phyloP scores from a whole-genome alignment of 2,797 vertebrate genomes.

The Pseudotriccus pelzelni region DNA sequence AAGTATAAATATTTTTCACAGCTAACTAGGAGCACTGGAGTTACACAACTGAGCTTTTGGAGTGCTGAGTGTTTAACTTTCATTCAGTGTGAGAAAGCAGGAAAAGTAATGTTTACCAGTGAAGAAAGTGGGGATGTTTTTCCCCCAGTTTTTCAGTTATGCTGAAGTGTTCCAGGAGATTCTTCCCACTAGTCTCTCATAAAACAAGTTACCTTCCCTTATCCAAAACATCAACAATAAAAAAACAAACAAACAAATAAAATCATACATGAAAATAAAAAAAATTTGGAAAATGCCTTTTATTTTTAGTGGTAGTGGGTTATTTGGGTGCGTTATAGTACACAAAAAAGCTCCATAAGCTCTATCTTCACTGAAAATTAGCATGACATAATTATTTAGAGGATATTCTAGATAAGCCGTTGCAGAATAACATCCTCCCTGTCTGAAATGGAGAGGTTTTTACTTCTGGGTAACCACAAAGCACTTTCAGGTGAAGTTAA shows the following conservation, averaged over 20 bases:
- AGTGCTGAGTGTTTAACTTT: background rate
- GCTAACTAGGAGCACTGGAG: background rate
- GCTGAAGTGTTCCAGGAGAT: background rate
- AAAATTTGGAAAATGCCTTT: background rate
- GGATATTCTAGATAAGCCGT: background rate
- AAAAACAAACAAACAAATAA: background rate
- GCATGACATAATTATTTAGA: background rate
- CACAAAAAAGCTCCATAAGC: background rate
- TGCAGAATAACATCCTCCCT: background rate
- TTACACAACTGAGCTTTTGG: background rate
- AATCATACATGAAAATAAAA: background rate
- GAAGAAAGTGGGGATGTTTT: background rate
- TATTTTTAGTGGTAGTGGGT: background rate
- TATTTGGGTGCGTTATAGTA: background rate
- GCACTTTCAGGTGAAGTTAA: background rate
- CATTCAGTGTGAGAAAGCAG: background rate
- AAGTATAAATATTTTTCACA: background rate
- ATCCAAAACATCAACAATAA: background rate
- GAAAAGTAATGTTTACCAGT: background rate
- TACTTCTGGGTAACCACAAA: background rate
- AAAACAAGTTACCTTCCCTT: background rate
- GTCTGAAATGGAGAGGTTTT: background rate
- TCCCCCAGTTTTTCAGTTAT: background rate
- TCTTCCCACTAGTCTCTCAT: background rate
- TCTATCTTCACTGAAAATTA: background rate